A percentile compares a stretch with the other conserved stretches of the same genome.
phyloP scores from a whole-genome alignment of 2,797 vertebrate genomes.

The Scleropages formosus region DNA sequence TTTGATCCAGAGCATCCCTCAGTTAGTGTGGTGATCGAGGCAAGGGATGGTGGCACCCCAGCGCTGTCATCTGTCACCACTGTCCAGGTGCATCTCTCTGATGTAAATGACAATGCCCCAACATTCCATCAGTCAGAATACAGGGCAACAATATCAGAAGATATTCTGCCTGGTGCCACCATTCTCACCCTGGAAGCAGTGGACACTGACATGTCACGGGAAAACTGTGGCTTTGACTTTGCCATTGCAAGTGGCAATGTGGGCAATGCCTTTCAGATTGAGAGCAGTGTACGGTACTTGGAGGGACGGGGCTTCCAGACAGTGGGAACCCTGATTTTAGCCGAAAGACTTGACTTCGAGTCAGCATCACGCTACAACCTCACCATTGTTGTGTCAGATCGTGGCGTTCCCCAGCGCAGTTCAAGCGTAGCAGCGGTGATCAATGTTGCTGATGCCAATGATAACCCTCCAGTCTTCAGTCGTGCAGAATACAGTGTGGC shows the following conservation, averaged over 20 bases:
- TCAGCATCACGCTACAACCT: slow-evolving; percentile 81
- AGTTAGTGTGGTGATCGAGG: slow-evolving; percentile 86
- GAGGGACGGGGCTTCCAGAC: slow-evolving; percentile 78
- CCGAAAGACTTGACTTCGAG: slow-evolving; percentile 89
- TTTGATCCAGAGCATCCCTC: slow-evolving; percentile 74
- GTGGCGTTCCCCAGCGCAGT: slow-evolving; percentile 85
- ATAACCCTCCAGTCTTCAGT: slow-evolving; percentile 85
- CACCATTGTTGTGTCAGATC: slow-evolving; percentile 85
- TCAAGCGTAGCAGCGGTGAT: slow-evolving; percentile 80
- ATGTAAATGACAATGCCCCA: slow-evolving; percentile 89
- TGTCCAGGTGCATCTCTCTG: slow-evolving; percentile 84
- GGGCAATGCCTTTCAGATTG: slow-evolving; percentile 89
- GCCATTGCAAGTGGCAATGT: slow-evolving; percentile 86
- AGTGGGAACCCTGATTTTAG: slow-evolving; percentile 82
- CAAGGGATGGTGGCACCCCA: slow-evolving; percentile 79
- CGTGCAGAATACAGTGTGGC: slow-evolving; percentile 77
- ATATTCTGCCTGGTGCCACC: slow-evolving; percentile 82
- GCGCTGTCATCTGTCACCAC: slow-evolving; percentile 78
- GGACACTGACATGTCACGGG: slow-evolving; percentile 80
- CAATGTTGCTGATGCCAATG: slow-evolving; percentile 81
- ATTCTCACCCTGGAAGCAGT: slow-evolving; percentile 86
- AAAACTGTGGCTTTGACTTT: slow-evolving; percentile 88
- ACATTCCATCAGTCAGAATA: slow-evolving; percentile 81
- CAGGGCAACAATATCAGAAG: slow-evolving; percentile 77
- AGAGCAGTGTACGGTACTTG: slow-evolving; percentile 79